Conservation (phyloP, 53 echinoderm and acorn worm genomes). For the Astropecten irregularis region DNA sequence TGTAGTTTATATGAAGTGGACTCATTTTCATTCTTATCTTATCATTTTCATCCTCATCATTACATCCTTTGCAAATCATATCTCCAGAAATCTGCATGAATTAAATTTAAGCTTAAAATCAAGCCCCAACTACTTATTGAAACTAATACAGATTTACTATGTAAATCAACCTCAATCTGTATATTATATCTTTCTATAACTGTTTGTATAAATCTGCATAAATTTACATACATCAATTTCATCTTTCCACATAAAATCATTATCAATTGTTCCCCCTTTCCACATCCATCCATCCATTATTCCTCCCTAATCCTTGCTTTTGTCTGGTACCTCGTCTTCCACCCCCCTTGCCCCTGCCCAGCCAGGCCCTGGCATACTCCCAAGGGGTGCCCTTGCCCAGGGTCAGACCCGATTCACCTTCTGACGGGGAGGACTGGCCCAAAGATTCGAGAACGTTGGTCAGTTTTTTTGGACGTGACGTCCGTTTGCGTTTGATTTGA, state of each 20-base stretch:
- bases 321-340: not conserved
- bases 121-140: too few species aligned
- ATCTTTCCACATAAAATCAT: not conserved
- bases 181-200: too few species aligned
- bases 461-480: too few species aligned
- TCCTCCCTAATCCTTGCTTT: not conserved
- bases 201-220: too few species aligned
- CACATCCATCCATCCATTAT: not conserved
- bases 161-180: too few species aligned
- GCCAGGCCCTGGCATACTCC: conserved; percentile 43
- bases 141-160: too few species aligned
- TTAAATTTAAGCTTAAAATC: too few species aligned
- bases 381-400: conserved; percentile 15
- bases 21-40: too few species aligned
- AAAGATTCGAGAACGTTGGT: conserved; percentile 22
- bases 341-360: not conserved
- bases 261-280: not conserved
- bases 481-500: not conserved
- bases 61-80: too few species aligned
- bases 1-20: too few species aligned
- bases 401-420: conserved; percentile 4
- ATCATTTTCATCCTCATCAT: too few species aligned
- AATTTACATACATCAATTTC: not conserved
- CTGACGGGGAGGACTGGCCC: conserved; percentile 5
- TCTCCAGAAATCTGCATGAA: too few species aligned